Conservation (phyloP, 2,797 vertebrate species). For the Clarias fuscus region DNA sequence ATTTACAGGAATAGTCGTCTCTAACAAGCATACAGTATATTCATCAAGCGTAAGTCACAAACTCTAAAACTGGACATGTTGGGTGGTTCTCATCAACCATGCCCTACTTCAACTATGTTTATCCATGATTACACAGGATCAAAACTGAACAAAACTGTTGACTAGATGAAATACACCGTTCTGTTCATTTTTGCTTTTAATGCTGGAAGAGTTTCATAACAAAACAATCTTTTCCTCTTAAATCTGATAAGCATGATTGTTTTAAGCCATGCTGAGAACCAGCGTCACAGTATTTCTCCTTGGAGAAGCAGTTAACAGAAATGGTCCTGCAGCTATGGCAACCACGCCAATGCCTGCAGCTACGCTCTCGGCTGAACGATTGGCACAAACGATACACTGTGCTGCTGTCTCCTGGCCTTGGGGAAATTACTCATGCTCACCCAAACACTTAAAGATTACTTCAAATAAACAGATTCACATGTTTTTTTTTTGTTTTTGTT, state of each 20-base stretch:
- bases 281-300: constrained; percentile 52
- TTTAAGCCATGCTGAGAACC: constrained; percentile 46
- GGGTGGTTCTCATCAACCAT: background rate
- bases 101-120: constrained; percentile 4
- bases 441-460: background rate
- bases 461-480: constrained; percentile 37
- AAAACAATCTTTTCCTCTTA: constrained; percentile 31
- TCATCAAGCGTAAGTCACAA: background rate
- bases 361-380: constrained; percentile 60
- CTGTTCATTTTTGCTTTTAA: background rate
- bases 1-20: background rate
- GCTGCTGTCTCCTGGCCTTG: constrained; percentile 26
- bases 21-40: too few relatives aligned
- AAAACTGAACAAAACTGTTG: constrained; percentile 1
- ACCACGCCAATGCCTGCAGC: constrained; percentile 65
- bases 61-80: constrained; percentile 6
- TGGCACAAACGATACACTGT: constrained; percentile 51
- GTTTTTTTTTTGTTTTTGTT: background rate
- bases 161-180: background rate
- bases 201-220: constrained; percentile 14
- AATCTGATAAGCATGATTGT: constrained; percentile 38
- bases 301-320: constrained; percentile 52
- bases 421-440: background rate
- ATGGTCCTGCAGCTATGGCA: constrained; percentile 63
- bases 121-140: background rate